phyloP scores from a whole-genome alignment of 37 sponge, comb jelly and placozoan genomes.

The Halisarca cf. caerulea region DNA sequence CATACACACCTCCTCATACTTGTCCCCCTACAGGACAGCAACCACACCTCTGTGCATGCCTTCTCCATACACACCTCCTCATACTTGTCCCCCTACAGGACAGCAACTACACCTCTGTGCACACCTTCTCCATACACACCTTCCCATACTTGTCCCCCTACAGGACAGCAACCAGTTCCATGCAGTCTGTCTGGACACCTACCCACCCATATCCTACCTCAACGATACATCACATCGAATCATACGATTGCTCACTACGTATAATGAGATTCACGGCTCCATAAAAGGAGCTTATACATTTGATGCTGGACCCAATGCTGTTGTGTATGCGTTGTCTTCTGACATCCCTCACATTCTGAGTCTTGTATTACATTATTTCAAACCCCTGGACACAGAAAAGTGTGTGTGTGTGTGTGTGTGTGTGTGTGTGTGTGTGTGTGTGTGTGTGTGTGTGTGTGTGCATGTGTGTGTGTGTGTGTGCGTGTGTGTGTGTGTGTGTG shows the following conservation, averaged over 20 bases:
- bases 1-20: too few relatives aligned
- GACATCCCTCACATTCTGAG: conserved; percentile 62
- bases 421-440: too few relatives aligned
- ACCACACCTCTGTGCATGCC: too few relatives aligned
- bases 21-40: too few relatives aligned
- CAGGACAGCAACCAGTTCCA: conserved; percentile 99
- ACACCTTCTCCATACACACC: conserved; percentile 75
- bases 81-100: conserved; percentile 56
- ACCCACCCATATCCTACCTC: conserved; percentile 95
- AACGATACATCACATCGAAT: conserved; percentile 82
- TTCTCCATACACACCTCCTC: too few relatives aligned
- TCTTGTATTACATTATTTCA: conserved; percentile 65
- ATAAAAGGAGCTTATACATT: conserved; percentile 91
- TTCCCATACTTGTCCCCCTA: conserved; percentile 53
- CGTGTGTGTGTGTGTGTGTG: not conserved
- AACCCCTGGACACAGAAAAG: conserved; percentile 36
- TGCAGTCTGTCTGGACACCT: conserved; percentile 95
- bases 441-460: conserved; percentile 13
- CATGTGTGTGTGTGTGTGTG: conserved; percentile 8
- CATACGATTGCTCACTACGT: conserved; percentile 78
- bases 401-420: not conserved
- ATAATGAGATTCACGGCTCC: conserved; percentile 65
- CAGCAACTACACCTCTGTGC: too few relatives aligned
- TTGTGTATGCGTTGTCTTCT: conserved; percentile 60
- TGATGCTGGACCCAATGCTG: conserved; percentile 99